Base-by-base conservation (phyloP, 2,888 invertebrate genomes). In the Eupithecia tripunctaria region DNA sequence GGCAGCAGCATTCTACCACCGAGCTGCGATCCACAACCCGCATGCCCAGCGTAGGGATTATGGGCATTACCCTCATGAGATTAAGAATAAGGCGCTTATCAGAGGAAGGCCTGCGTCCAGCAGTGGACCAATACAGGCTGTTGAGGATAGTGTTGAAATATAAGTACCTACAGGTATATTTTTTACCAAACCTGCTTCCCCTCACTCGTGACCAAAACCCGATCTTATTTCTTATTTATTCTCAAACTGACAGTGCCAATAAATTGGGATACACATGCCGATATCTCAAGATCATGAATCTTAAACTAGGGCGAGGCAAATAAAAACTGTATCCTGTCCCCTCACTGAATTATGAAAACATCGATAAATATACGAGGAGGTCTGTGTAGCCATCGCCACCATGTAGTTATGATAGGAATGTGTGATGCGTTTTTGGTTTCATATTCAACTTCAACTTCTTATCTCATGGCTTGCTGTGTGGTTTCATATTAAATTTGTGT, bases 281-380 rank as follows among this genome's bases (percentile, higher is more conserved):
- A 91, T 91, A 89, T 87, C 88, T 91, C 90, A 89, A 87, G 86
- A 87, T 89, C 93, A 92, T 93, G 92, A 93, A 93, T 93, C 89
- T 90, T 92, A 89, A 90, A 93, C 85, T 85, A 90, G 85, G 85
- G 81, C 81, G 85, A 81, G 84, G 85, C 85, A 88, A 91, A 91
- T 91, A 92, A 93, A 91, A 91, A 88, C 86, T 87, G 89, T 85
- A 86, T 85, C 82, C 80, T 78, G 79, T 83, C 88, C 88, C 85
- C 79, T 83, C 78, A 73, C 85, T 93, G 91, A 92, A 93, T 93
- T 93, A 93, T 93, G 92, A 89, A 93, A 86, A 89, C 84, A 86
- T 82, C 91, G 85, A 92, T 93, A 92, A 92, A 93, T 93, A 92
- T 91, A 88, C 84, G 82, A 89, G 81, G 81, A 74, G 75, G 62